Conservation (phyloP, 2,888 invertebrate species). For the Stictocephala bisonia region DNA sequence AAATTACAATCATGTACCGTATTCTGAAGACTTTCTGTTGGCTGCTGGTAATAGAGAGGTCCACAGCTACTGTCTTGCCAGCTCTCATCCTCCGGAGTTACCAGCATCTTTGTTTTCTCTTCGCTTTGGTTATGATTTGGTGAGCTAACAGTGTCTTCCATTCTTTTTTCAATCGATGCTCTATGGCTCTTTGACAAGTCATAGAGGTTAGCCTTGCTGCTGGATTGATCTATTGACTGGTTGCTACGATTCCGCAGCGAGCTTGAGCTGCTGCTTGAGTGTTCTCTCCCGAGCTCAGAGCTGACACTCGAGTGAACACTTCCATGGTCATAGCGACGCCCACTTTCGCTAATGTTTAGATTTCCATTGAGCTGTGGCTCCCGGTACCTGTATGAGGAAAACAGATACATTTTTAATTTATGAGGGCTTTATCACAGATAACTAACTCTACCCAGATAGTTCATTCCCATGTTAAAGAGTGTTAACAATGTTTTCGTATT, state of each 20-base stretch:
- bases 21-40: slow-evolving; percentile 25
- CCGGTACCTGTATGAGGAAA: no score
- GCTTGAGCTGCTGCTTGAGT: slow-evolving; percentile 34
- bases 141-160: slow-evolving; percentile 32
- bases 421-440: no score
- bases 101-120: no score
- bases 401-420: no score
- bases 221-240: slow-evolving; percentile 34
- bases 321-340: slow-evolving; percentile 26
- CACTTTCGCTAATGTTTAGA: no score
- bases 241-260: slow-evolving; percentile 37
- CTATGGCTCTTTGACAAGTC: background rate
- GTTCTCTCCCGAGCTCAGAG: slow-evolving; percentile 24
- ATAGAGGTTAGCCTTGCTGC: background rate
- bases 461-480: no score
- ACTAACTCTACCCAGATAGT: no score
- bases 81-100: background rate
- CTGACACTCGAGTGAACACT: slow-evolving; percentile 39
- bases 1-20: slow-evolving; percentile 35
- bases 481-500: no score
- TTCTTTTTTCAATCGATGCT: background rate
- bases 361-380: no score
- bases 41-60: slow-evolving; percentile 30
- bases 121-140: slow-evolving; percentile 37
- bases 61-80: slow-evolving; percentile 34